Conservation (phyloP, 2,888 invertebrate species). For the Dioctria rufipes region DNA sequence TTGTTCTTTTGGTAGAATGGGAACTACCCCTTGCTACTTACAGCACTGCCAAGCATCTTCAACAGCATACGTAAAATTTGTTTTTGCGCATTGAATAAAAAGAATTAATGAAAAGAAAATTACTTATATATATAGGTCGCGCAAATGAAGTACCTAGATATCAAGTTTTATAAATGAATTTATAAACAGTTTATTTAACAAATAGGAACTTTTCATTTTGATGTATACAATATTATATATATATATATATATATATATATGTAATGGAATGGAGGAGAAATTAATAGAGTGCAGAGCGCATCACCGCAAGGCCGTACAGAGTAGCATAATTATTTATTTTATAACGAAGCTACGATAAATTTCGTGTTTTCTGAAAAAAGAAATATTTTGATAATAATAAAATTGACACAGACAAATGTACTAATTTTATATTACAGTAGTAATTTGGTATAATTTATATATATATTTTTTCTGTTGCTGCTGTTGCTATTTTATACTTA, state of each 20-base stretch:
- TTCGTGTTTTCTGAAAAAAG: not conserved
- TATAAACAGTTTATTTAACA: conserved; percentile 27
- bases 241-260: too few species aligned
- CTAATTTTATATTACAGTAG: conserved; percentile 59
- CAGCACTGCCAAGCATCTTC: too few species aligned
- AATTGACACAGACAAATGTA: conserved; percentile 63
- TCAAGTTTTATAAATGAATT: conserved; percentile 8
- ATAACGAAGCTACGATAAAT: not conserved
- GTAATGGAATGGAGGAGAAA: not conserved
- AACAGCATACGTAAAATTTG: too few species aligned
- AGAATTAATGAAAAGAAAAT: not conserved
- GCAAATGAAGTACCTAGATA: conserved; percentile 11
- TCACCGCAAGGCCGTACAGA: conserved; percentile 27
- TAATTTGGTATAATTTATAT: conserved; percentile 50
- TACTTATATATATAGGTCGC: not conserved
- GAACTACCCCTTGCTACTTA: too few species aligned
- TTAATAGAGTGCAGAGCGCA: not conserved
- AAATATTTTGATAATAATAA: conserved; percentile 57
- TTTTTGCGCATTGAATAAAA: too few species aligned
- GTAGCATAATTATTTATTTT: conserved; percentile 19
- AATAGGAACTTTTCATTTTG: conserved; percentile 41
- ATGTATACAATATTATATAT: not conserved
- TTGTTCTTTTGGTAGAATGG: not conserved
- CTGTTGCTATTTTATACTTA: conserved; percentile 28
- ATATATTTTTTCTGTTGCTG: conserved; percentile 26